These are phyloP conservation scores for Propithecus perrieri DNA, from an alignment of 2,797 vertebrate species.

Conservation along the genomic window DNA sequence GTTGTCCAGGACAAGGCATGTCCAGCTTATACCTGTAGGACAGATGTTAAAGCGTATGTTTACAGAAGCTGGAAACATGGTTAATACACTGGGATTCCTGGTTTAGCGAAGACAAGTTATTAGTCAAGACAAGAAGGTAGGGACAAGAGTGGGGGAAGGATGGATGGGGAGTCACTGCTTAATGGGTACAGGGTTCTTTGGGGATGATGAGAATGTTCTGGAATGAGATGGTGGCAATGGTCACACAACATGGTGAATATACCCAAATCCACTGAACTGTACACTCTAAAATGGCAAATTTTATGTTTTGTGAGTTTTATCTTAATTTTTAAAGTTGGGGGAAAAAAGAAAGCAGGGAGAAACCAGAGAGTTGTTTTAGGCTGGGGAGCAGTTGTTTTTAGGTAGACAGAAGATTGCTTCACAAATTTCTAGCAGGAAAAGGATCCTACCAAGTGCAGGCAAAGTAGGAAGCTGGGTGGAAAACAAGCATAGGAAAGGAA, in stretches of 20 bases:
- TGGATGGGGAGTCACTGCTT: neutral
- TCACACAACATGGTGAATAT: neutral
- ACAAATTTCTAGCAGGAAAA: neutral
- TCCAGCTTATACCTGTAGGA: neutral
- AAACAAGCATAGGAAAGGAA: neutral
- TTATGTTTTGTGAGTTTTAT: neutral
- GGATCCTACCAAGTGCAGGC: too few relatives aligned
- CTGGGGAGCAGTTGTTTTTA: neutral
- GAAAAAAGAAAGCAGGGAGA: neutral
- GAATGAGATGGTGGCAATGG: neutral
- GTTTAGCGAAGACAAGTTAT: neutral
- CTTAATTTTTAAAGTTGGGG: neutral
- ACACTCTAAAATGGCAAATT: neutral
- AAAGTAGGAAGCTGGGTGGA: neutral
- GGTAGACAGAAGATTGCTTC: neutral
- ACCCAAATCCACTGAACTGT: neutral
- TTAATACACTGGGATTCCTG: neutral
- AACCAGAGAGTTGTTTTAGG: neutral
- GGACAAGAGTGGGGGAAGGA: neutral
- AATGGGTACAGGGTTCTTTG: neutral
- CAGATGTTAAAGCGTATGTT: neutral
- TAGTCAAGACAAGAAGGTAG: neutral
- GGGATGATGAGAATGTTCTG: neutral
- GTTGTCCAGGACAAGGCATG: neutral
- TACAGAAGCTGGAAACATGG: neutral